phyloP scores from a whole-genome alignment of 2,797 vertebrate species.

The Oreortyx pictus region DNA sequence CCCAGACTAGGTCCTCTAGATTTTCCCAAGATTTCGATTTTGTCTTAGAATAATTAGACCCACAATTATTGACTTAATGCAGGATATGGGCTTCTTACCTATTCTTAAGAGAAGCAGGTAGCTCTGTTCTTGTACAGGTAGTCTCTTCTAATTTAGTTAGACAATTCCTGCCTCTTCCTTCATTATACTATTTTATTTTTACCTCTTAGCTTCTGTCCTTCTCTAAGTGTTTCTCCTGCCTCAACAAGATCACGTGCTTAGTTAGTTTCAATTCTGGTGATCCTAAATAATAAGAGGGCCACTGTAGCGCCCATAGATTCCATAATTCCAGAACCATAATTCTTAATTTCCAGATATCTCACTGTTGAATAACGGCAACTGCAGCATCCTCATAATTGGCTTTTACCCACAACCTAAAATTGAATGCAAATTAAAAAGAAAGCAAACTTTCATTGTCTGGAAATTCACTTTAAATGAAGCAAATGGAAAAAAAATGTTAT shows the following conservation, averaged over 20 bases:
- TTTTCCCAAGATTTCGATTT: background rate
- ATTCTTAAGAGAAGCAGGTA: background rate
- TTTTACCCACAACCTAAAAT: background rate
- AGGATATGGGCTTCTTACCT: background rate
- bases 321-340: background rate
- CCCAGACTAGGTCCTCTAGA: background rate
- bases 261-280: background rate
- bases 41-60: background rate
- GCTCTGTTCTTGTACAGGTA: background rate
- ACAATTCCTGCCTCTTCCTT: background rate
- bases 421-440: constrained; percentile 12
- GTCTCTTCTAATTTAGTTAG: background rate
- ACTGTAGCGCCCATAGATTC: background rate
- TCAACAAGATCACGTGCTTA: background rate
- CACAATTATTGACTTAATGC: background rate
- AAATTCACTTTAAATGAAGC: background rate
- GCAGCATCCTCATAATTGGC: background rate
- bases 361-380: background rate
- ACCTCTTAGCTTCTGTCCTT: background rate
- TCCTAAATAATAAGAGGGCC: background rate
- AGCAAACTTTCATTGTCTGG: background rate
- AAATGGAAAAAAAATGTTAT: background rate
- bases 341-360: background rate
- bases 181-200: background rate
- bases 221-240: background rate